Percentiles rank a stretch among this genome's conserved stretches.
Evolutionary conservation across 1,140 invertebrate species (phyloP).

Genomic region (Chironomus striatipennis): DNA sequence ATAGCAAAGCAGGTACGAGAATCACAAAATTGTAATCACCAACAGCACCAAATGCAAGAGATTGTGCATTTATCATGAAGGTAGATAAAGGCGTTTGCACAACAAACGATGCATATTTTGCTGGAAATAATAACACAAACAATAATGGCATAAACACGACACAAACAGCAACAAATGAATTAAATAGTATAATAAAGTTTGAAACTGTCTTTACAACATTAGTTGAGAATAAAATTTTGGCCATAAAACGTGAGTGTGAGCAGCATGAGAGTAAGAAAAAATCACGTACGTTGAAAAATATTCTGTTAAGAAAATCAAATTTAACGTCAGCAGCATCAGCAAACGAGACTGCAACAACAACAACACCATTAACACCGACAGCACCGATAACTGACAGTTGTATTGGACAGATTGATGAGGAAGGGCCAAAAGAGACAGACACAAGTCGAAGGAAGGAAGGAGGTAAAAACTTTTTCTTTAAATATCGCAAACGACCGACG

Average conservation of each 20-base stretch:
- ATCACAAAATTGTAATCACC: background rate
- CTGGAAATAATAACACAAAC: conserved; percentile 32
- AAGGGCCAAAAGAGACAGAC: conserved; percentile 28
- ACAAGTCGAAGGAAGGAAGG: conserved; percentile 25
- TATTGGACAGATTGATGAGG: background rate
- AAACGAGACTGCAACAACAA: background rate
- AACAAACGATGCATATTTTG: conserved; percentile 30
- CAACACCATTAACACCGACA: no score
- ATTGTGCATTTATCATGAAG: conserved; percentile 28
- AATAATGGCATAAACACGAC: background rate
- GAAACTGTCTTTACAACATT: conserved; percentile 36
- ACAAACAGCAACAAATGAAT: conserved; percentile 29
- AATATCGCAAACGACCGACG: background rate
- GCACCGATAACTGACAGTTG: no score
- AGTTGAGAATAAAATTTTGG: conserved; percentile 39
- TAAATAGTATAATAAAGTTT: conserved; percentile 29
- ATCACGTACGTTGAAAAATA: conserved; percentile 35
- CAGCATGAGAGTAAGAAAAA: conserved; percentile 36
- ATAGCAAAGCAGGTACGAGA: background rate
- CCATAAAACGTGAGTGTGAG: conserved; percentile 38
- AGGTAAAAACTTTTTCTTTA: background rate
- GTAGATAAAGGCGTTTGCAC: conserved; percentile 39
- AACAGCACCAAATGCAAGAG: background rate
- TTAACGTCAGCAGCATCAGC: background rate
- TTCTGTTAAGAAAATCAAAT: conserved; percentile 32